Evolutionary conservation across 1,140 invertebrate species (phyloP).

Genomic region (Sminthurinus signatus): DNA sequence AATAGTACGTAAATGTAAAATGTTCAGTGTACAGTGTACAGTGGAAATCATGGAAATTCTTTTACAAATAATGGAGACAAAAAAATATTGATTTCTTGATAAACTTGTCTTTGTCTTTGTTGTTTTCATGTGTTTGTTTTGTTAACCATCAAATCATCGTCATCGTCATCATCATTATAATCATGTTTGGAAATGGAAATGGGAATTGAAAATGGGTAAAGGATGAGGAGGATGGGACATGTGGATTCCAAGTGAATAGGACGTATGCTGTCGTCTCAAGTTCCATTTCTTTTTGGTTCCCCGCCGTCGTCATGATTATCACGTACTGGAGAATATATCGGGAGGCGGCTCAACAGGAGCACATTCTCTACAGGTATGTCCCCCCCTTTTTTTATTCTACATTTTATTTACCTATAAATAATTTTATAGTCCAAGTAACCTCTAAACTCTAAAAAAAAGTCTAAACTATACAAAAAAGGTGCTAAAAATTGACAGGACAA

Average conservation of each 20-base stretch:
- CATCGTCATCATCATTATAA: neutral
- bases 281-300: constrained; percentile 91
- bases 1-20: too few species aligned
- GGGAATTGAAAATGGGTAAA: too few species aligned
- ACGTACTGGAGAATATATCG: constrained; percentile 90
- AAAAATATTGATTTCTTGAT: too few species aligned
- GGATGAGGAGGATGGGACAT: constrained; percentile 68
- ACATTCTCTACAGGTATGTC: constrained; percentile 64
- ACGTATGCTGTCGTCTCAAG: constrained; percentile 85
- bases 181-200: neutral
- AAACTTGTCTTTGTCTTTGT: too few species aligned
- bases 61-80: too few species aligned
- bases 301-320: constrained; percentile 86
- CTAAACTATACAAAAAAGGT: neutral
- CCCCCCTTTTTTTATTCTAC: too few species aligned
- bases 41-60: too few species aligned
- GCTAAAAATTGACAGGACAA: neutral
- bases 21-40: too few species aligned
- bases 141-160: neutral
- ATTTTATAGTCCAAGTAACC: neutral
- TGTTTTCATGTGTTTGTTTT: too few species aligned
- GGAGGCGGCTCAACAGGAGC: constrained; percentile 84
- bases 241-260: constrained; percentile 81
- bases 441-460: too few species aligned
- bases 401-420: too few species aligned